phyloP scores from a whole-genome alignment of 1,140 invertebrate species.

The Panagrolaimus sp. region DNA sequence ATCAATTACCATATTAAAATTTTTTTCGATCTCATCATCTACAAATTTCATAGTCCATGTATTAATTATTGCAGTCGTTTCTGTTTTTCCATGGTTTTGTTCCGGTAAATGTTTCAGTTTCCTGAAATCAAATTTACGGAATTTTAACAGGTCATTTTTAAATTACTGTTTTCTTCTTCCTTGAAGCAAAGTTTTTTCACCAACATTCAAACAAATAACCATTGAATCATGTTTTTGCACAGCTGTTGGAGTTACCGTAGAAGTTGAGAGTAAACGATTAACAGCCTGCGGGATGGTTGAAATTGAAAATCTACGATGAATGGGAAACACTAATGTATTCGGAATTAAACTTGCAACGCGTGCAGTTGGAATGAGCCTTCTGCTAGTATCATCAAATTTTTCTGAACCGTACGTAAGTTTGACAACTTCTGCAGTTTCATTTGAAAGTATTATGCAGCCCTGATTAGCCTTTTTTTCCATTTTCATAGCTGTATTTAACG shows the following conservation, averaged over 20 bases:
- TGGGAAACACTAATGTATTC: constrained; percentile 28
- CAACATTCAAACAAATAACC: background rate
- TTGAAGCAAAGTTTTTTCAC: constrained; percentile 20
- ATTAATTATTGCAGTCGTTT: constrained; percentile 20
- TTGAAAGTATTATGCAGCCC: constrained; percentile 23
- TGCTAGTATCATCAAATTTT: constrained; percentile 10
- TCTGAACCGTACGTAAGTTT: constrained; percentile 32
- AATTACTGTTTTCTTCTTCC: constrained; percentile 25
- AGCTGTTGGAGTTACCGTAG: background rate
- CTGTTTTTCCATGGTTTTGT: background rate
- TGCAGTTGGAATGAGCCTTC: background rate
- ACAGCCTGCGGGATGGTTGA: constrained; percentile 54
- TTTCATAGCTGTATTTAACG: constrained; percentile 48
- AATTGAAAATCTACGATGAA: constrained; percentile 50
- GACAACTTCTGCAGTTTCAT: background rate
- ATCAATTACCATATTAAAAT: constrained; percentile 53
- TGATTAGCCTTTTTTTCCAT: constrained; percentile 39
- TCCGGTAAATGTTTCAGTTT: constrained; percentile 15
- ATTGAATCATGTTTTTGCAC: background rate
- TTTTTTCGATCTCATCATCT: constrained; percentile 35
- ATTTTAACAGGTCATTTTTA: background rate
- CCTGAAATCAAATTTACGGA: background rate
- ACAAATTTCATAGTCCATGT: constrained; percentile 34
- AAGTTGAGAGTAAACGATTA: constrained; percentile 44
- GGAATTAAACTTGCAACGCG: constrained; percentile 25